These are phyloP conservation scores for Stegodyphus mimosarum DNA, from an alignment of 1,140 invertebrate genomes.

Conservation along the genomic window DNA sequence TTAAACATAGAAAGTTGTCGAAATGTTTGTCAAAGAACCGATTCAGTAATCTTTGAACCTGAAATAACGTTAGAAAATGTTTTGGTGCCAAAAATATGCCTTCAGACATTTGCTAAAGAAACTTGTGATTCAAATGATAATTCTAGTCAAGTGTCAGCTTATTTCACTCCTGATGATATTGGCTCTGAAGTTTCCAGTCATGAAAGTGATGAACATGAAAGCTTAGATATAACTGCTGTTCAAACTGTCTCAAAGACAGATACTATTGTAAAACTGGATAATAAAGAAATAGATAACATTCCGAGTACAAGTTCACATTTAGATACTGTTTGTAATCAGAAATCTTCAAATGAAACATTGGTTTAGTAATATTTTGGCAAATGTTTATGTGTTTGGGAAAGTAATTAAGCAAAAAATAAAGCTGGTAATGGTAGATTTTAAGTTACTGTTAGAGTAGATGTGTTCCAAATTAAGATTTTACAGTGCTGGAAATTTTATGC, in stretches of 20 bases:
- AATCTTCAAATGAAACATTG: background rate
- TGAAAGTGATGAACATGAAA: conserved; percentile 48
- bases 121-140: conserved; percentile 50
- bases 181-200: conserved; percentile 47
- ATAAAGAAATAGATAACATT: background rate
- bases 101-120: conserved; percentile 36
- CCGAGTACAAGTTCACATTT: background rate
- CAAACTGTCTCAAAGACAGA: background rate
- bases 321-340: background rate
- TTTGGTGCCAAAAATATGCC: conserved; percentile 50
- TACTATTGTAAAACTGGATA: background rate
- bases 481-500: background rate
- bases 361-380: background rate
- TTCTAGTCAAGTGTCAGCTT: conserved; percentile 60
- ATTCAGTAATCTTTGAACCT: conserved; percentile 73
- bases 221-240: background rate
- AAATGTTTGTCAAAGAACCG: conserved; percentile 80
- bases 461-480: background rate
- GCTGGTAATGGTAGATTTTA: background rate
- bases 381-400: background rate
- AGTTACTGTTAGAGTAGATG: background rate
- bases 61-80: conserved; percentile 74
- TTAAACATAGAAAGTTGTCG: conserved; percentile 93
- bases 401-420: background rate
- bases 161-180: conserved; percentile 59